Base-by-base conservation (phyloP, 2,113 vertebrate genomes). In the Pyxicephalus adspersus region DNA sequence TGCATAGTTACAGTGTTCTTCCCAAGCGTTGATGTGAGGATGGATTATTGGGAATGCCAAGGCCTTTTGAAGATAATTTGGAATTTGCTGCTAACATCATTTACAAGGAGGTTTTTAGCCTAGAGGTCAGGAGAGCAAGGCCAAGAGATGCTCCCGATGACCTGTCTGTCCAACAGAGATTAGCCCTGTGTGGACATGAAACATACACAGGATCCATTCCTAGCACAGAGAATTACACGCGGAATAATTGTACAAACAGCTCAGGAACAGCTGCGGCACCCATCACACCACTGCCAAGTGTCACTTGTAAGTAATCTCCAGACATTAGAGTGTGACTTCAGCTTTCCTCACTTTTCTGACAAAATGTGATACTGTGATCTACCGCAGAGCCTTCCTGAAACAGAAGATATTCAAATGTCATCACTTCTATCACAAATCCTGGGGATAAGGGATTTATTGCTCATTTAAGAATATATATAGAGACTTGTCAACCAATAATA, bases 161-260 rank as follows among this genome's bases (percentile, higher is more conserved):
- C 75, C 75, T 34, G 45, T 29, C 23, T 54, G 75, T 28, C 75
- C 19, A 19, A 23, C 45, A 31, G 63, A 65, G 50, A 65, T 77
- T 64, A 65, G 52, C 50, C n/a, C 19, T n/a, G 60, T 64, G 75
- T 52, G 51, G 65, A 54, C 75, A 64, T 31, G 50, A 77, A 77
- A 29, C 54, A 58, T 58, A 58, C 29, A 60, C 23, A 76, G 9
- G 31, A 23, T 50, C 52, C 6, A 64, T 45, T 76, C 25, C 22
- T 25, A 55, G 51, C 26, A 8, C 1, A 45, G 17, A 34, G 31
- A 76, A 63, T 58, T 45, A 76, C 19, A 63, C 15, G n/a, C 15
- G 22, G 29, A 61, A 8, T 17, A 11, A 50, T 18, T 26, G 31
- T 13, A 75, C 15, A 75, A 76, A 45, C 45, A 68, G 38, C 17